Base-by-base conservation (phyloP, 2,113 vertebrate species). In the Callopanchax toddi region DNA sequence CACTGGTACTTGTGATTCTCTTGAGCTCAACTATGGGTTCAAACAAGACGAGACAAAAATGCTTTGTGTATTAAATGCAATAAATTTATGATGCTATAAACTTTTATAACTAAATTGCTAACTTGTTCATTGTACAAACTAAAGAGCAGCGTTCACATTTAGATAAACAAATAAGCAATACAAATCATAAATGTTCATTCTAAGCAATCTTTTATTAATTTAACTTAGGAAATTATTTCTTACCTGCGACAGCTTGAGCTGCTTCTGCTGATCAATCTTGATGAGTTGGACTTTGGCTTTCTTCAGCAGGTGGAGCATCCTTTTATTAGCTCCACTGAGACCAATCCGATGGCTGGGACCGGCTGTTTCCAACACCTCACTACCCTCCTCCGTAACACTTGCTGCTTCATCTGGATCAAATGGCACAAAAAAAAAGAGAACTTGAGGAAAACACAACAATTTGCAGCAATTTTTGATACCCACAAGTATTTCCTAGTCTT, bases 201-300 rank as follows among this genome's bases (percentile, higher is more conserved):
- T n/a, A n/a, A n/a, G n/a, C n/a, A n/a, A n/a, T n/a, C n/a, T 11
- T 12, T 23, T 9, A 39, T 39, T 15, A 11, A 17, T 25, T 26
- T 17, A 6, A 18, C 9, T 4, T 2, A 45, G 40, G 56, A 45
- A 44, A 20, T 13, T 2, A 17, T 3, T 12, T 60, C 48, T 76
- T 65, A 92, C 93, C 88, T 92, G 92, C 25, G 89, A 87, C 26
- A 91, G 57, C 62, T 93, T 94, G 6, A 91, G 86, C 76, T 92
- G 92, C 63, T 96, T 96, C 84, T 97, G 95, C 78, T 97, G 95
- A 79, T 97, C 95, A 0, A 96, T 97, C 84, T 96, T 95, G 77
- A 96, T 94, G 6, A 97, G 92, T 79, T 97, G 95, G 32, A 96
- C 94, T 84, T 95, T 96, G 46, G 95, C 95, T 81, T 93, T 94